Evolutionary conservation across 1,140 invertebrate species (phyloP).

Genomic region (Orius laevigatus): DNA sequence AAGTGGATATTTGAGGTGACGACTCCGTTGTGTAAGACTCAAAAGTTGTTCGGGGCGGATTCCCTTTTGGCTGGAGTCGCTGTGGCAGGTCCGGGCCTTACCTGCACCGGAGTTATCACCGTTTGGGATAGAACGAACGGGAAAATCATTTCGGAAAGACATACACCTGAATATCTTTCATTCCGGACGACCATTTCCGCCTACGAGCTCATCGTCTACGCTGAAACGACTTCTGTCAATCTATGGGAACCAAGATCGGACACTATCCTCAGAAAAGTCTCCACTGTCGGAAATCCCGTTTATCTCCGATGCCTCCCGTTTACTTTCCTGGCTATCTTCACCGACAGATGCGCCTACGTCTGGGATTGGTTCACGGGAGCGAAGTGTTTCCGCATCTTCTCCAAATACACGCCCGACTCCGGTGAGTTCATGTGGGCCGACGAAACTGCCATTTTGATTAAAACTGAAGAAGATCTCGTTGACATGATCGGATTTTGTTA

Average conservation of each 20-base stretch:
- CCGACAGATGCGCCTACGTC: slow-evolving; percentile 8
- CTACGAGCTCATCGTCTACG: slow-evolving; percentile 9
- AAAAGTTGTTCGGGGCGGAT: slow-evolving; percentile 4
- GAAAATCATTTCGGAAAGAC: background rate
- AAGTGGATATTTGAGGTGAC: slow-evolving; percentile 14
- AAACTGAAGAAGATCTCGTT: slow-evolving; percentile 7
- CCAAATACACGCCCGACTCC: background rate
- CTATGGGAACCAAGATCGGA: slow-evolving; percentile 13
- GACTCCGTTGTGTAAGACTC: slow-evolving; percentile 12
- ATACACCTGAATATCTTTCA: slow-evolving; percentile 3
- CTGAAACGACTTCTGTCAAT: slow-evolving; percentile 8
- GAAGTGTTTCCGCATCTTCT: slow-evolving; percentile 1
- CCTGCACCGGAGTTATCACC: slow-evolving; percentile 10
- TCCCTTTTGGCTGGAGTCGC: slow-evolving; percentile 8
- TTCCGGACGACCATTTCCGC: slow-evolving; percentile 2
- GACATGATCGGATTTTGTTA: slow-evolving; percentile 8
- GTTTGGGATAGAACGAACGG: slow-evolving; percentile 9
- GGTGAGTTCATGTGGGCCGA: slow-evolving; percentile 4
- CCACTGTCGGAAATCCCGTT: slow-evolving; percentile 2
- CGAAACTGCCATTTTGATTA: slow-evolving; percentile 2
- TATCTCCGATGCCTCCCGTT: background rate
- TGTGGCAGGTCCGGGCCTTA: slow-evolving; percentile 8
- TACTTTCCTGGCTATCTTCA: slow-evolving; percentile 5
- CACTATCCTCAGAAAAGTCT: slow-evolving; percentile 1
- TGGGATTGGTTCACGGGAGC: slow-evolving; percentile 7